Evolutionary conservation across 2,888 invertebrate genomes (phyloP).

Genomic region (Coelopa pilipes): DNA sequence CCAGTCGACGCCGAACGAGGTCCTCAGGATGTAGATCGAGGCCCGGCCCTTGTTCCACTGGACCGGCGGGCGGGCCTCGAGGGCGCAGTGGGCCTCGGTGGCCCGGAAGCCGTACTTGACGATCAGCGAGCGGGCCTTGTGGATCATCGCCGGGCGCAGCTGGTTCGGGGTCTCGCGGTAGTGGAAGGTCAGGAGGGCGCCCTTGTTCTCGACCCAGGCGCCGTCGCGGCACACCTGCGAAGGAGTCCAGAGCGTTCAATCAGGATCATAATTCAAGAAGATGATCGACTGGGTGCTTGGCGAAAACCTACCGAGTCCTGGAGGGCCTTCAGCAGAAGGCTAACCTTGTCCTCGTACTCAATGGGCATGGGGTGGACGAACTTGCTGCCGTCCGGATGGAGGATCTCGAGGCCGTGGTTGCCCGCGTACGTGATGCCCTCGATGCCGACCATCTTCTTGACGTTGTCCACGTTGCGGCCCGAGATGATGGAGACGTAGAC

Average conservation of each 20-base stretch:
- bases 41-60: constrained; percentile 92
- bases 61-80: constrained; percentile 91
- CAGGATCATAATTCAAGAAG: not conserved
- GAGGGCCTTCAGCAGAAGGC: constrained; percentile 78
- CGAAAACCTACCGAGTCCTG: constrained; percentile 79
- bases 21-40: constrained; percentile 88
- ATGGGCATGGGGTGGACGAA: constrained; percentile 92
- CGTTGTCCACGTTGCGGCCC: constrained; percentile 87
- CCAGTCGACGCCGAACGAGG: constrained; percentile 92
- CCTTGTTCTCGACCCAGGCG: constrained; percentile 93
- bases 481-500: constrained; percentile 89
- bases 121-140: constrained; percentile 79
- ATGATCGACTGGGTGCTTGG: too few species aligned
- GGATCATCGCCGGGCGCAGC: constrained; percentile 75
- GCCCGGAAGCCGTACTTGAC: constrained; percentile 82
- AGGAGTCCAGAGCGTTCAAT: constrained; percentile 22
- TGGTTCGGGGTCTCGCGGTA: constrained; percentile 83
- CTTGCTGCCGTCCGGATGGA: constrained; percentile 90
- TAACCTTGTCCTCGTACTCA: constrained; percentile 83
- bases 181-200: constrained; percentile 86
- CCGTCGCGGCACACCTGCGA: constrained; percentile 82
- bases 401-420: constrained; percentile 87
- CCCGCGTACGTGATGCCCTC: constrained; percentile 92
- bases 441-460: constrained; percentile 90
- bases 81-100: constrained; percentile 83